Conservation (phyloP, 2,888 invertebrate genomes). For the Acronicta leporina region DNA sequence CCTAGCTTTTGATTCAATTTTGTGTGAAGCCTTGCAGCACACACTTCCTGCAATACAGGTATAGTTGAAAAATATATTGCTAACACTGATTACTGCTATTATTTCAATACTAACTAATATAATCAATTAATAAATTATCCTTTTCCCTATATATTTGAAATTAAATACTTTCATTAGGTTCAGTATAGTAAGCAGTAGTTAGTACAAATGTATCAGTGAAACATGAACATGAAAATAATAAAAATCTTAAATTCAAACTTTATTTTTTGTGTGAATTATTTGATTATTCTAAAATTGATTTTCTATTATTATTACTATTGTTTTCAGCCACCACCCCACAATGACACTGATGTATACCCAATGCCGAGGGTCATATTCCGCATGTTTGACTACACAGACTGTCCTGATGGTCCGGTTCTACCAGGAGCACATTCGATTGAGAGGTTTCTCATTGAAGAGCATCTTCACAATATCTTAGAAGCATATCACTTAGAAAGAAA, state of each 20-base stretch:
- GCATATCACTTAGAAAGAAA: constrained; percentile 96
- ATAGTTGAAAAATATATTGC: constrained; percentile 27
- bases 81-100: neutral
- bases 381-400: constrained; percentile 99
- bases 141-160: no score
- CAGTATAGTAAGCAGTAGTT: no score
- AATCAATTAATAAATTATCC: no score
- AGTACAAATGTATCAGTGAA: no score
- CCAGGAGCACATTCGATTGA: constrained; percentile 99
- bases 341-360: constrained; percentile 96
- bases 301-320: no score
- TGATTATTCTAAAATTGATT: no score
- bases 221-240: no score
- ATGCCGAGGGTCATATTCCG: constrained; percentile 98
- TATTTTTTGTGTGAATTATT: neutral
- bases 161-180: no score
- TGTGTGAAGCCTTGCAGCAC: constrained; percentile 99
- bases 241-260: no score
- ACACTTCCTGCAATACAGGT: constrained; percentile 95
- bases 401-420: constrained; percentile 96
- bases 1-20: constrained; percentile 97
- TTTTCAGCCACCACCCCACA: constrained; percentile 96
- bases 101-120: no score
- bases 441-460: constrained; percentile 99
- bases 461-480: constrained; percentile 97